These are phyloP conservation scores for Lycocorax pyrrhopterus DNA, from an alignment of 2,113 vertebrate species.

Conservation along the genomic window DNA sequence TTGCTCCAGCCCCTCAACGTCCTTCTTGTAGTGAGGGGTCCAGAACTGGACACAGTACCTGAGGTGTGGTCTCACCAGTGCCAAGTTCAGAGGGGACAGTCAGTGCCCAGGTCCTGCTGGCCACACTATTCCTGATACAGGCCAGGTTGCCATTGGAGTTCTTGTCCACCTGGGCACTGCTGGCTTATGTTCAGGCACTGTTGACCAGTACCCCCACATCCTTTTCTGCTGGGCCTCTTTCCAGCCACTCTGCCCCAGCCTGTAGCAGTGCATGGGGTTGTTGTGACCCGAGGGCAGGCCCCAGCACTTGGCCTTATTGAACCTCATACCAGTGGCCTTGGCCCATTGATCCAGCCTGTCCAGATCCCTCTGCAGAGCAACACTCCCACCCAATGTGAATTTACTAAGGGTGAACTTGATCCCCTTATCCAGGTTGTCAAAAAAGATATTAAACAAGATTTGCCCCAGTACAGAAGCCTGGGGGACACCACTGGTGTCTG, in stretches of 20 bases:
- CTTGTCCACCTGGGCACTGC: background rate
- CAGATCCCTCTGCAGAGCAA: background rate
- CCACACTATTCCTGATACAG: background rate
- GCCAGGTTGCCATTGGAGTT: no score
- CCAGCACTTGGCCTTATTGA: background rate
- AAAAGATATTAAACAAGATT: no score
- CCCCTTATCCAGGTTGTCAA: background rate
- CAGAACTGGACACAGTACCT: background rate
- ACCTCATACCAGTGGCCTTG: background rate
- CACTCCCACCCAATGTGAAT: background rate
- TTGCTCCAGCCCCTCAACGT: background rate
- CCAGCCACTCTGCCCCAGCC: background rate
- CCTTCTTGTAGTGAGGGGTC: no score
- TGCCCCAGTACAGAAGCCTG: no score
- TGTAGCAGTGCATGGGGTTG: background rate
- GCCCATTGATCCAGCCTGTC: background rate
- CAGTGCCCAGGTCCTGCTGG: background rate
- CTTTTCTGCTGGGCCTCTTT: accelerated
- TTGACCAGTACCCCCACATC: no score
- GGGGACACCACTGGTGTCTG: background rate
- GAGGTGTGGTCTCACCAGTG: background rate
- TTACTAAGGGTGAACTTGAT: background rate
- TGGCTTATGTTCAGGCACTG: background rate
- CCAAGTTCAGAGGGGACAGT: no score
- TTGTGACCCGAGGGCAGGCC: background rate